A percentile compares a stretch with the other conserved stretches of the same genome.
Evolutionary conservation across 2,113 vertebrate genomes (phyloP).

Genomic region (Ceuthmochares aereus): DNA sequence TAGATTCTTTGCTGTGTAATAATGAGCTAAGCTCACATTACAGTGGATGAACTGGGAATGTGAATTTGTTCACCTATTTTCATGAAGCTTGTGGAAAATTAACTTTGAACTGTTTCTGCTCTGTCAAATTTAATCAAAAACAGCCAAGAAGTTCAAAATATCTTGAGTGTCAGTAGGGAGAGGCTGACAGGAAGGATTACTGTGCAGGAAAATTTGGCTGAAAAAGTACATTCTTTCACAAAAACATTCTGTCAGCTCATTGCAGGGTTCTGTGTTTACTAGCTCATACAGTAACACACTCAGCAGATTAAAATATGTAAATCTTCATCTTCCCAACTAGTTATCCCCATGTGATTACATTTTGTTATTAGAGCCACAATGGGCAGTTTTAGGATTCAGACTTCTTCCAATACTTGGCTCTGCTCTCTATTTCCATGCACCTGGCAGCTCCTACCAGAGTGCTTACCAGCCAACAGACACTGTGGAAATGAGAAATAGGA

Average conservation of each 20-base stretch:
- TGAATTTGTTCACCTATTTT: background rate
- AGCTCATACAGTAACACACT: background rate
- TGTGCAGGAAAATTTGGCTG: background rate
- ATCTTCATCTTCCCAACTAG: background rate
- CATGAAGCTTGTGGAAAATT: background rate
- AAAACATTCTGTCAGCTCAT: background rate
- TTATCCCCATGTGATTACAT: background rate
- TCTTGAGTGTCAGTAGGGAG: background rate
- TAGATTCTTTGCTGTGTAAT: background rate
- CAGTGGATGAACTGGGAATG: background rate
- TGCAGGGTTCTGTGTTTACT: background rate
- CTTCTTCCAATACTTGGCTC: background rate
- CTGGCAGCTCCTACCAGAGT: background rate
- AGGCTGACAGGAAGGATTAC: conserved; percentile 37
- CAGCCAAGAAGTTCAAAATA: background rate
- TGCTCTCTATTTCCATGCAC: background rate
- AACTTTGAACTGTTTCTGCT: conserved; percentile 37
- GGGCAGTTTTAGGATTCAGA: background rate
- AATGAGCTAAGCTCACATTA: background rate
- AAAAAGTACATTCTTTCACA: background rate
- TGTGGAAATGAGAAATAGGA: background rate
- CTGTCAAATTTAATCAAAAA: background rate
- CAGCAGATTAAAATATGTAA: background rate
- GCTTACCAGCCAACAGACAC: background rate
- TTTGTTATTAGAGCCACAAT: background rate